phyloP scores from a whole-genome alignment of 2,888 invertebrate genomes.

The Drosophila trichaetosa region DNA sequence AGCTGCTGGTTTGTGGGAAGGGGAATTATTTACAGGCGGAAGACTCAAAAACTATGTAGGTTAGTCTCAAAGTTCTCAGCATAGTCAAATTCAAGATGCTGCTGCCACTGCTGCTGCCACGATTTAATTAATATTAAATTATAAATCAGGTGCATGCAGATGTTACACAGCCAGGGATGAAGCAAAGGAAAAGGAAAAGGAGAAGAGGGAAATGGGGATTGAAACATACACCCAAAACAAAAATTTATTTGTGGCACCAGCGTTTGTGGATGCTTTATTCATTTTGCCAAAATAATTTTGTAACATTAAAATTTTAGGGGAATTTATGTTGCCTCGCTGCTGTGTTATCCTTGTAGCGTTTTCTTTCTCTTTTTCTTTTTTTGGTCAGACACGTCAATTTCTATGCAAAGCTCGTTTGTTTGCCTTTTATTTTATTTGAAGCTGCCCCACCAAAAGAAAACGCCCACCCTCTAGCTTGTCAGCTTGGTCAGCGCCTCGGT shows the following conservation, averaged over 20 bases:
- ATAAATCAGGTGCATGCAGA: slow-evolving; percentile 59
- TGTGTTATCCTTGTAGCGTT: slow-evolving; percentile 13
- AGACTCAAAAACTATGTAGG: slow-evolving; percentile 27
- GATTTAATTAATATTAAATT: slow-evolving; percentile 79
- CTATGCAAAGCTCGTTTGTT: slow-evolving; percentile 64
- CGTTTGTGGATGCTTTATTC: slow-evolving; percentile 36
- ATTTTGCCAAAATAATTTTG: slow-evolving; percentile 54
- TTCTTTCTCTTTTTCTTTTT: neutral
- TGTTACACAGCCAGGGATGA: slow-evolving; percentile 11
- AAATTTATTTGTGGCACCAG: slow-evolving; percentile 47
- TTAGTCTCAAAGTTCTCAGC: slow-evolving; percentile 1
- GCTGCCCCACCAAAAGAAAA: neutral
- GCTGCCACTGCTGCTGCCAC: slow-evolving; percentile 17
- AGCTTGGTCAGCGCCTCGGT: slow-evolving; percentile 14
- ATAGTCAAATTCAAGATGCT: slow-evolving; percentile 20
- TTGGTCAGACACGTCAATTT: slow-evolving; percentile 58
- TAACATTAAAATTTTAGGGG: slow-evolving; percentile 73
- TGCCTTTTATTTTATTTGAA: slow-evolving; percentile 46
- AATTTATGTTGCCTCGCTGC: slow-evolving; percentile 53
- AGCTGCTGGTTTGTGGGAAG: neutral
- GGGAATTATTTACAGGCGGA: neutral
- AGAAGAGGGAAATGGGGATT: neutral
- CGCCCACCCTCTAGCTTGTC: slow-evolving; percentile 11
- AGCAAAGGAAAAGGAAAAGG: slow-evolving; percentile 12
- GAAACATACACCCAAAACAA: neutral